Evolutionary conservation across 2,888 invertebrate species (phyloP).

Genomic region (Brenthis hecate): DNA sequence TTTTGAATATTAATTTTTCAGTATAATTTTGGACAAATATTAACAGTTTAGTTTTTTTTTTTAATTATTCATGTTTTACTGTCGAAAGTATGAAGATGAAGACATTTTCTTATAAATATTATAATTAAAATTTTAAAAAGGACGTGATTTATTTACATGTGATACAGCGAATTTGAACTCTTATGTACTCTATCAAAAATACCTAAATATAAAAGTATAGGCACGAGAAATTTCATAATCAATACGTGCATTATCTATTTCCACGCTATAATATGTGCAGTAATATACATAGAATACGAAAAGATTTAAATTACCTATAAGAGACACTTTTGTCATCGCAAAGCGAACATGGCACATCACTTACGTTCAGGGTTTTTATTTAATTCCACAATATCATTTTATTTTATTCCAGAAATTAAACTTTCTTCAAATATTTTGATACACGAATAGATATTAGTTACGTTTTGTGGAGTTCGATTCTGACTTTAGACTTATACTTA

Average conservation of each 20-base stretch:
- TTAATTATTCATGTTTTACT: neutral
- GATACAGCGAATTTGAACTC: slow-evolving; percentile 45
- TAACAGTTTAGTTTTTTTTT: neutral
- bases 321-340: slow-evolving; percentile 26
- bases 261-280: slow-evolving; percentile 50
- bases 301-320: slow-evolving; percentile 31
- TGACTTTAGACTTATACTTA: slow-evolving; percentile 19
- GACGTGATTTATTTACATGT: slow-evolving; percentile 53
- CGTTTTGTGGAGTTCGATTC: neutral
- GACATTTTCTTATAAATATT: slow-evolving; percentile 18
- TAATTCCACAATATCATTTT: slow-evolving; percentile 8
- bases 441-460: neutral
- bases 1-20: neutral
- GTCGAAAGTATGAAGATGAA: slow-evolving; percentile 11
- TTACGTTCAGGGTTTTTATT: neutral
- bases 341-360: slow-evolving; percentile 40
- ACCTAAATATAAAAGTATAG: slow-evolving; percentile 75
- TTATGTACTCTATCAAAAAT: slow-evolving; percentile 62
- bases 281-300: slow-evolving; percentile 28
- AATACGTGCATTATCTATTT: slow-evolving; percentile 64
- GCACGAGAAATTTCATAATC: slow-evolving; percentile 77
- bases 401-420: neutral
- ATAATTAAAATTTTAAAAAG: slow-evolving; percentile 41
- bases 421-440: neutral
- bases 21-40: slow-evolving; percentile 1